Percentiles rank a stretch among this genome's conserved stretches.
phyloP scores from a whole-genome alignment of 1,140 invertebrate genomes.

The Drosophila grimshawi region DNA sequence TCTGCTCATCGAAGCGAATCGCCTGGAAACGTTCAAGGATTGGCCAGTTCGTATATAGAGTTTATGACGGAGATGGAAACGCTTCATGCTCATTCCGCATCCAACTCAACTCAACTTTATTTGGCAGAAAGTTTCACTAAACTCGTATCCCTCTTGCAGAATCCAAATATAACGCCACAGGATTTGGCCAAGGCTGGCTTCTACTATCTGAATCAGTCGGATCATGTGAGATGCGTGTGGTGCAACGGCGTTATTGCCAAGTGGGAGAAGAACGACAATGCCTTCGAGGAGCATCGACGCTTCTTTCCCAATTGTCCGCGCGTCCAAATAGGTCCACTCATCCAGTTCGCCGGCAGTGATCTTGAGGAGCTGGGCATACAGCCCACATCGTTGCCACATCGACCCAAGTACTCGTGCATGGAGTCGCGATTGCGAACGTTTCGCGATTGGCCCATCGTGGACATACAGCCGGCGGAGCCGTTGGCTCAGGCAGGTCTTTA shows the following conservation, averaged over 20 bases:
- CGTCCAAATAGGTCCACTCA: constrained; percentile 76
- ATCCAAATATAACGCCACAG: constrained; percentile 86
- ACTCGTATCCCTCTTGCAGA: constrained; percentile 43
- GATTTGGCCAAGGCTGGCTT: constrained; percentile 92
- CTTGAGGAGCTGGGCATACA: constrained; percentile 88
- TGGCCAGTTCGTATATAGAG: constrained; percentile 87
- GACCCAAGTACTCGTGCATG: constrained; percentile 87
- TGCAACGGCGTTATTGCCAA: constrained; percentile 89
- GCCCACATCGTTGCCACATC: constrained; percentile 87
- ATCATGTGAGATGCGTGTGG: constrained; percentile 93
- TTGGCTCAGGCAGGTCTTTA: constrained; percentile 92
- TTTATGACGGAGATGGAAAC: no score
- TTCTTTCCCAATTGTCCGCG: constrained; percentile 89
- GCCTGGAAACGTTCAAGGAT: constrained; percentile 86
- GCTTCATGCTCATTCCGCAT: no score
- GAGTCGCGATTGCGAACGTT: constrained; percentile 89
- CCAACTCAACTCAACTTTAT: no score
- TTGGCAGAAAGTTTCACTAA: not conserved
- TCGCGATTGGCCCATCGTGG: constrained; percentile 87
- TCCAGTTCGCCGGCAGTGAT: constrained; percentile 82
- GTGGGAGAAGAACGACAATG: constrained; percentile 91
- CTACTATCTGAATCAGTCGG: constrained; percentile 83
- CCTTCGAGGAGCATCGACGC: constrained; percentile 90
- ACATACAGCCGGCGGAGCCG: constrained; percentile 88
- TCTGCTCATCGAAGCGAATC: constrained; percentile 70